Evolutionary conservation across 2,113 vertebrate species (phyloP), one percentile per base, ranked within the genome.

Genomic region (Hippocampus guttulatus): DNA sequence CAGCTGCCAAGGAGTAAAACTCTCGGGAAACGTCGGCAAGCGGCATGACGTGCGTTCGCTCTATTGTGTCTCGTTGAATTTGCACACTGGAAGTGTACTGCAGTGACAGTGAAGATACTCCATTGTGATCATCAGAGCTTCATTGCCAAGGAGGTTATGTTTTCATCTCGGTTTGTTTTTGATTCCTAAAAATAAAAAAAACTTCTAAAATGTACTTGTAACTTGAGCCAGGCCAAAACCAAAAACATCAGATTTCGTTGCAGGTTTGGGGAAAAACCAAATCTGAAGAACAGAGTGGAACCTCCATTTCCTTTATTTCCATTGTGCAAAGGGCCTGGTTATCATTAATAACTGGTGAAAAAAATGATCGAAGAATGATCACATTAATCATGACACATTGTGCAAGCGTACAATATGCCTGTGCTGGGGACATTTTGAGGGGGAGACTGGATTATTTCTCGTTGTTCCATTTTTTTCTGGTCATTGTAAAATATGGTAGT

Each of bases 31-130:
- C 69, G 64, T 12, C 6, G 18, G 40, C 71, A 57, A 20, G 21
- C 45, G 69, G 33, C 55, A 58, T 38, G 23, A 58, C 14, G 55
- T 58, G 62, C n/a, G 45, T 65, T 20, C 57, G 40, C 62, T 68
- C 57, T 38, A 74, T 51, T 76, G 58, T 69, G 18, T 69, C 45
- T 62, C 45, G 61, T 8, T 45, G 51, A 54, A 65, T 58, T 74
- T 62, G 51, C 27, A 40, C 73, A 49, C 51, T 18, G n/a, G 41
- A 45, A 18, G 30, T 62, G 5, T 63, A 65, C 27, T 21, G 27
- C 38, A 8, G 40, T 64, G 63, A 64, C 63, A 64, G 40, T 65
- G 64, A 65, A 65, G 64, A 45, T 65, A 25, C 25, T 47, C 45
- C 43, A 47, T 65, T 49, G 43, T 30, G 58, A 38, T 33, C 58